A percentile compares a stretch with the other conserved stretches of the same genome.
Evolutionary conservation across 53 echinoderm and acorn worm species (phyloP).

Genomic region (Antedon mediterranea): DNA sequence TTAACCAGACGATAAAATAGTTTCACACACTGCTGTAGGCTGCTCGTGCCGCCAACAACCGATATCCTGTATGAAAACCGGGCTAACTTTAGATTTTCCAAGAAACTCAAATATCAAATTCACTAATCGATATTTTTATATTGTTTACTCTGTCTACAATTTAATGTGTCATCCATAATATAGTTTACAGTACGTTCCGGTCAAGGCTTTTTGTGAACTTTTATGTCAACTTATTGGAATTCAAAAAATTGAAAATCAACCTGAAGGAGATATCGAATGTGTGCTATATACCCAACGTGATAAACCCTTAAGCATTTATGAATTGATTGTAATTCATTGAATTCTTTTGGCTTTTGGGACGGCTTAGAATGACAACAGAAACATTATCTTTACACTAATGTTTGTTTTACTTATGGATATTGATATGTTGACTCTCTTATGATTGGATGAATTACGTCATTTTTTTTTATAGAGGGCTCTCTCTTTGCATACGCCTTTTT

Average conservation of each 20-base stretch:
- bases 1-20: neutral
- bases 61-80: neutral
- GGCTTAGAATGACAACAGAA: neutral
- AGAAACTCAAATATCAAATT: neutral
- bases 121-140: neutral
- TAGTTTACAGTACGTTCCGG: neutral
- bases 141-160: neutral
- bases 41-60: neutral
- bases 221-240: neutral
- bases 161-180: neutral
- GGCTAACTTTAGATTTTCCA: slow-evolving; percentile 1
- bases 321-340: neutral
- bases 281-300: neutral
- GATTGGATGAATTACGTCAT: too few relatives aligned
- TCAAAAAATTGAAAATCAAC: neutral
- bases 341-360: neutral
- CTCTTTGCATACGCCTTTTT: too few relatives aligned
- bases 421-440: neutral
- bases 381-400: neutral
- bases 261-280: neutral
- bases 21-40: neutral
- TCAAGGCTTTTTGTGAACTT: neutral
- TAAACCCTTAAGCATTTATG: neutral
- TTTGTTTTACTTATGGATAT: neutral
- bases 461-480: too few relatives aligned